Percentiles rank a stretch among this genome's conserved stretches.
phyloP scores from a whole-genome alignment of 2,113 vertebrate species.

The Brienomyrus brachyistius region DNA sequence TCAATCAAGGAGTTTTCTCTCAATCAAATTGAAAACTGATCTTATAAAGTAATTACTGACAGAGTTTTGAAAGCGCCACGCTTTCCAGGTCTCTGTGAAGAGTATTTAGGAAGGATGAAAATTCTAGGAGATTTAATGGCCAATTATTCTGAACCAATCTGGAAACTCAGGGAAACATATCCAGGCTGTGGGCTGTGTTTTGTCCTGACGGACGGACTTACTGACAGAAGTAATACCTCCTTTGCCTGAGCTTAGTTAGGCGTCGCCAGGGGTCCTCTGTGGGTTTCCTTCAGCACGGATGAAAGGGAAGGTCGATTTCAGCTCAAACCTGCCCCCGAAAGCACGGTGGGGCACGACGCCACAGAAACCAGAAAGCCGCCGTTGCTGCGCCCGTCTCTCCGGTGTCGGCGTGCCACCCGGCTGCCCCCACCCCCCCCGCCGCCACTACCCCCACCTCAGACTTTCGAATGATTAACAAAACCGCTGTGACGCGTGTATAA shows the following conservation, averaged over 20 bases:
- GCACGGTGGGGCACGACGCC: background rate
- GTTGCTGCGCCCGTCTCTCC: background rate
- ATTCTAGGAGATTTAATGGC: background rate
- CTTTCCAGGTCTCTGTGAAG: background rate
- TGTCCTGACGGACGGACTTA: background rate
- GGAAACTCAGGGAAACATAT: background rate
- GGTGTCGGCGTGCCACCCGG: background rate
- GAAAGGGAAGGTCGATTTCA: background rate
- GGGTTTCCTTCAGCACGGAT: background rate
- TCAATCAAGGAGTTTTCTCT: background rate
- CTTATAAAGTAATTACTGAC: background rate
- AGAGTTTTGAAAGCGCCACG: background rate
- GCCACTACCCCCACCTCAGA: background rate
- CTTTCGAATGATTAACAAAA: conserved; percentile 21
- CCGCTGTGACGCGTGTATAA: background rate
- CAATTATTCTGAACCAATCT: background rate
- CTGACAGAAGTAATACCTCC: background rate
- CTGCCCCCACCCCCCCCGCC: background rate
- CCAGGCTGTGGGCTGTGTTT: background rate
- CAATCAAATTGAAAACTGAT: background rate
- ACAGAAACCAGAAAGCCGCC: background rate
- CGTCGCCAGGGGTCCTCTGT: background rate
- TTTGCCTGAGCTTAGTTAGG: background rate
- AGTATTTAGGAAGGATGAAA: background rate
- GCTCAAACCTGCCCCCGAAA: background rate